Evolutionary conservation across 1,140 invertebrate species (phyloP), one percentile per base, ranked within the genome.

Genomic region (Samia ricini): DNA sequence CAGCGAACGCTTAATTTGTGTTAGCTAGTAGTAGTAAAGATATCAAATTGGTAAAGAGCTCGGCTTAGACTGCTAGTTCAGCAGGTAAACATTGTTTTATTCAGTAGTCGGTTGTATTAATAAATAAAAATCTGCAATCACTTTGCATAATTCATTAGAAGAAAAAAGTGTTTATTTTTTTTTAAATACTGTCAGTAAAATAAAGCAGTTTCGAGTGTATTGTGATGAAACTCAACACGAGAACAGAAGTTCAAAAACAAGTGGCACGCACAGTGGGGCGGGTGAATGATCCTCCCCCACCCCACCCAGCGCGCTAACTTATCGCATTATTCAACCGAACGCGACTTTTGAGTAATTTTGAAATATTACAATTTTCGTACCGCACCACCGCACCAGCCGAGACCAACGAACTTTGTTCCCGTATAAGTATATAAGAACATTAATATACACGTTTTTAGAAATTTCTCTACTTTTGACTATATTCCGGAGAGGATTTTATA

Each of bases 281-380:
- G 62, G 69, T 65, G 68, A 10, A 15, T 10, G 33, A 42, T 15
- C 33, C 10, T 10, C 10, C 12, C 10, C 70, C 72, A 49, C 84
- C 86, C 75, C 62, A 49, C 84, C 86, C 75, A 61, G 62, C 33
- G 63, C 64, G 51, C 61, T 83, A 90, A 90, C 68, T 90, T 90
- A 85, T 77, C 81, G 67, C 85, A 90, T 90, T 88, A 90, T 84
- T 90, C 85, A 90, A 83, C 71, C 66, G 77, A 85, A 87, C 83
- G 81, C 84, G 84, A 85, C 84, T 88, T 83, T 82, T 90, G 85
- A 90, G 85, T 90, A 90, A 90, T 90, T 90, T 90, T 90, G 88
- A 90, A 90, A 90, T 90, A 90, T 90, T 88, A 90, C 88, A 88
- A 88, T 88, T 88, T 86, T 86, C 83, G 74, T 80, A 80, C 73